phyloP scores from a whole-genome alignment of 2,888 invertebrate genomes.

The Drepanosiphum platanoidis region DNA sequence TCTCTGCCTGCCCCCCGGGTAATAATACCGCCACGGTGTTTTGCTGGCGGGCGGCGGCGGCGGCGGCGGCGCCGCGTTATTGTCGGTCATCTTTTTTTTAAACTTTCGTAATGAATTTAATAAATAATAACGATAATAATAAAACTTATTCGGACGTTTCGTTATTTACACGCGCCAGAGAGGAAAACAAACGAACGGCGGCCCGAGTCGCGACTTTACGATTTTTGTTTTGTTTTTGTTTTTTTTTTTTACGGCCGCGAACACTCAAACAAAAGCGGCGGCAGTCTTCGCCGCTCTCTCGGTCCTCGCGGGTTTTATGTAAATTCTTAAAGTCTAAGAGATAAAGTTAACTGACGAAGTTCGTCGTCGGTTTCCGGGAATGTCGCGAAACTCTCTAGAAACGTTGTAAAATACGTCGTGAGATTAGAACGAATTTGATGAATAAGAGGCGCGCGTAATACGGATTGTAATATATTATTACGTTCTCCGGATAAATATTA shows the following conservation, averaged over 20 bases:
- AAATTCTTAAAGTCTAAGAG: constrained; percentile 13
- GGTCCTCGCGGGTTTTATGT: constrained; percentile 14
- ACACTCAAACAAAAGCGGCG: constrained; percentile 5
- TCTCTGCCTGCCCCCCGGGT: not conserved
- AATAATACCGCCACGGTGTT: too few species aligned
- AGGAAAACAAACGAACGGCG: not conserved
- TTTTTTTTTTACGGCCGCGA: constrained; percentile 3
- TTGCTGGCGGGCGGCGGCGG: too few species aligned
- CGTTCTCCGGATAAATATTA: too few species aligned
- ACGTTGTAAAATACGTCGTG: not conserved
- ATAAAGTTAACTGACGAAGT: not conserved
- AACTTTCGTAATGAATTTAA: not conserved
- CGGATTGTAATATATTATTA: too few species aligned
- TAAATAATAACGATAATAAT: not conserved
- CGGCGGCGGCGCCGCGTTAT: not conserved
- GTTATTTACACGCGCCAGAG: not conserved
- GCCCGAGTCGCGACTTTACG: not conserved
- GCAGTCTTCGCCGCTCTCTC: too few species aligned
- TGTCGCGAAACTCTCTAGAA: not conserved
- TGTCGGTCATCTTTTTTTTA: not conserved
- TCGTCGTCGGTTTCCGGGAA: not conserved
- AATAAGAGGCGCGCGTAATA: not conserved
- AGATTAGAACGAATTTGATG: constrained; percentile 5
- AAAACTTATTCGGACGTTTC: constrained; percentile 1
- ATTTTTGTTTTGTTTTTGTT: constrained; percentile 3